Conservation (phyloP, 2,797 vertebrate genomes). For the Tolypeutes matacus region DNA sequence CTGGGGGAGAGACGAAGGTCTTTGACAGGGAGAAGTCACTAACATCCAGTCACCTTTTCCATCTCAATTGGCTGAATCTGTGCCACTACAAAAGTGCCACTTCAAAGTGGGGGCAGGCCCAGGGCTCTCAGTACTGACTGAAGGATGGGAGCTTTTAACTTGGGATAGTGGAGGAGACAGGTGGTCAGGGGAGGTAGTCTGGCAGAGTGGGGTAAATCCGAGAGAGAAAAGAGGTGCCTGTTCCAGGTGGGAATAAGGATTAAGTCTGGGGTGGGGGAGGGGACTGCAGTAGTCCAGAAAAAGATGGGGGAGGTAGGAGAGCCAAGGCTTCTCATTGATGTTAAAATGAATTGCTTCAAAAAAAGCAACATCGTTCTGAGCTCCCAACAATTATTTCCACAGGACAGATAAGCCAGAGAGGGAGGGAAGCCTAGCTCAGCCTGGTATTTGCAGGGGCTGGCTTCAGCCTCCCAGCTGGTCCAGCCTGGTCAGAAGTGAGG, state of each 20-base stretch:
- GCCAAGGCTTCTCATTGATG: slow-evolving; percentile 1
- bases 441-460: not conserved
- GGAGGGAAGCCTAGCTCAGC: not conserved
- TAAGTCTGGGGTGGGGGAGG: not conserved
- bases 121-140: not conserved
- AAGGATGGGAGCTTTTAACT: slow-evolving; percentile 48
- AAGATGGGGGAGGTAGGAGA: not conserved
- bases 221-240: not conserved
- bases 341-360: slow-evolving; percentile 33
- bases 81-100: not conserved
- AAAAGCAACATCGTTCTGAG: not conserved
- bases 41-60: not conserved
- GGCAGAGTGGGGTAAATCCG: not conserved
- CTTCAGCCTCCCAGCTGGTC: not conserved
- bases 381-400: not conserved
- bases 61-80: slow-evolving; percentile 40
- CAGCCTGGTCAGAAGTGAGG: not conserved
- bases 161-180: not conserved
- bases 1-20: not conserved
- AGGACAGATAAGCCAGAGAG: slow-evolving; percentile 19
- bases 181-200: not conserved
- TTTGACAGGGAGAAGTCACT: not conserved
- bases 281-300: not conserved
- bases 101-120: not conserved
- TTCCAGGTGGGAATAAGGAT: not conserved